These are phyloP conservation scores for Myripristis jacobus DNA, from an alignment of 2,797 vertebrate genomes.

Conservation along the genomic window DNA sequence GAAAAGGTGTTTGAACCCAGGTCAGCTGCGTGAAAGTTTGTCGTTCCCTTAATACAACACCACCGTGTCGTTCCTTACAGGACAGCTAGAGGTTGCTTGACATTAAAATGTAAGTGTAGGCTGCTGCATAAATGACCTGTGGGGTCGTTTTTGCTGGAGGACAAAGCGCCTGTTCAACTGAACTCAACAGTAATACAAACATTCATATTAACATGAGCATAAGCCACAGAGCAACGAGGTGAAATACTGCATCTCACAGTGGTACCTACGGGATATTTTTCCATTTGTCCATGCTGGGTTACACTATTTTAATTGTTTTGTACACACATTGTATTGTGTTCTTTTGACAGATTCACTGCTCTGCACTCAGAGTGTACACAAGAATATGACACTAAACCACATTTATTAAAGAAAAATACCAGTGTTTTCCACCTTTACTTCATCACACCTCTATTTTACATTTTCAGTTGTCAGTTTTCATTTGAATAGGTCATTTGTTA, in stretches of 20 bases:
- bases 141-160: neutral
- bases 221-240: neutral
- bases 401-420: constrained; percentile 14
- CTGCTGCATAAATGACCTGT: too few species aligned
- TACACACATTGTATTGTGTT: neutral
- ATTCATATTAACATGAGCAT: neutral
- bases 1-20: too few species aligned
- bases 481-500: too few species aligned
- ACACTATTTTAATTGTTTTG: neutral
- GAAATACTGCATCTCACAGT: constrained; percentile 13
- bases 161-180: neutral
- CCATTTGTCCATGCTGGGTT: constrained; percentile 4
- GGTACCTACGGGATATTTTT: neutral
- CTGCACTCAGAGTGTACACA: constrained; percentile 4
- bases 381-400: constrained; percentile 2
- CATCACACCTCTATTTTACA: constrained; percentile 4
- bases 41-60: too few species aligned
- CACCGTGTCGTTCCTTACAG: too few species aligned
- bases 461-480: neutral
- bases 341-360: constrained; percentile 20
- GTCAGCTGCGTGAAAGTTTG: too few species aligned
- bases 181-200: constrained; percentile 11
- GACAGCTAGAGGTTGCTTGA: too few species aligned
- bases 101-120: too few species aligned
- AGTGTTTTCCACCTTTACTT: neutral